Evolutionary conservation across 2,888 invertebrate species (phyloP).

Genomic region (Eristalis tenax): DNA sequence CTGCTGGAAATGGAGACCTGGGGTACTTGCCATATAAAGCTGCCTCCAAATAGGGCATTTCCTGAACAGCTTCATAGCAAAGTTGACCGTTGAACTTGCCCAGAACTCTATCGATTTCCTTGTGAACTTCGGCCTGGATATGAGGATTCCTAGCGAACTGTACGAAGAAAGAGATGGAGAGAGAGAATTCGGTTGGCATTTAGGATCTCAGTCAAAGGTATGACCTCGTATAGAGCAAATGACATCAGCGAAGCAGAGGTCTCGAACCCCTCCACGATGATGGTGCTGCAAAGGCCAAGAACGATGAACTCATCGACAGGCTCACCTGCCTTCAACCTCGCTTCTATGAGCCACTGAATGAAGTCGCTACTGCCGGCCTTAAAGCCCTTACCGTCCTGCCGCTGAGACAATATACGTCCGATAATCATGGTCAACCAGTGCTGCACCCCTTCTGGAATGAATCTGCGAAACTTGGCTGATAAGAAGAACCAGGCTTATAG

Average conservation of each 20-base stretch:
- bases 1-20: too few species aligned
- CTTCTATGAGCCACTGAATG: slow-evolving; percentile 74
- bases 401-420: slow-evolving; percentile 59
- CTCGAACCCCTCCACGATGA: slow-evolving; percentile 77
- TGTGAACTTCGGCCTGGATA: slow-evolving; percentile 73
- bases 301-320: slow-evolving; percentile 68
- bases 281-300: slow-evolving; percentile 76
- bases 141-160: slow-evolving; percentile 66
- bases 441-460: slow-evolving; percentile 74
- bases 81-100: slow-evolving; percentile 68
- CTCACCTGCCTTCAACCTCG: slow-evolving; percentile 71
- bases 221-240: slow-evolving; percentile 75
- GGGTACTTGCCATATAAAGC: slow-evolving; percentile 72
- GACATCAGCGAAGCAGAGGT: slow-evolving; percentile 76
- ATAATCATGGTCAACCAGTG: slow-evolving; percentile 74
- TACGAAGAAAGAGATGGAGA: neutral
- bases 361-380: slow-evolving; percentile 67
- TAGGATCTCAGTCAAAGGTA: neutral
- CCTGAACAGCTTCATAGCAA: slow-evolving; percentile 72
- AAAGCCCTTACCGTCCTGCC: slow-evolving; percentile 11
- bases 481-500: neutral
- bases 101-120: slow-evolving; percentile 74
- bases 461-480: slow-evolving; percentile 62
- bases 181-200: neutral
- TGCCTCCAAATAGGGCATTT: slow-evolving; percentile 75